Evolutionary conservation across 2,113 vertebrate species (phyloP).

Genomic region (Lonchura striata): DNA sequence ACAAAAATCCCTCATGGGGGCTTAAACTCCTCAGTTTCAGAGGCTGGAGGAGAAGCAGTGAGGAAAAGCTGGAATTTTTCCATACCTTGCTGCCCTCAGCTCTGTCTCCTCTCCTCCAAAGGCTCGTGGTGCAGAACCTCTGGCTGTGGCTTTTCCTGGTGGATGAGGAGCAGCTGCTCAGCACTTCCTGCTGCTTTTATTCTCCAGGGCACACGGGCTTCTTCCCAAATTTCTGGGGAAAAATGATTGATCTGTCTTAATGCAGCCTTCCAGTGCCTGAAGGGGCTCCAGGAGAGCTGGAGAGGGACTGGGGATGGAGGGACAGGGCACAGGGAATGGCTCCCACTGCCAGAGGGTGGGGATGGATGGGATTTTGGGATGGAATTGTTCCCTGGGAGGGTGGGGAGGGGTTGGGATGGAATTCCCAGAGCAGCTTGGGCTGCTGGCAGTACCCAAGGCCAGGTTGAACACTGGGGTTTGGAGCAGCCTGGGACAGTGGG

Average conservation of each 20-base stretch:
- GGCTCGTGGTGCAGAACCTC: not conserved
- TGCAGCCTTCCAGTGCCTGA: not conserved
- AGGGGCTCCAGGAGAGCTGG: not conserved
- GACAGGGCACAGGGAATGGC: not conserved
- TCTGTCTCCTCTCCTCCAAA: not conserved
- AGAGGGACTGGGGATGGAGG: not conserved
- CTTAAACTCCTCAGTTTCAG: fast-evolving
- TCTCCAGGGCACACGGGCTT: not conserved
- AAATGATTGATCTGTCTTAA: not conserved
- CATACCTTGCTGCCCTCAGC: not conserved
- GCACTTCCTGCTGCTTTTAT: not conserved
- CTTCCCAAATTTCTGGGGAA: not conserved
- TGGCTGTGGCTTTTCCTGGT: fast-evolving
- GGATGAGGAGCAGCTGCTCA: not conserved
- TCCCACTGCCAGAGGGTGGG: not conserved
- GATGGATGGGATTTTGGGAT: fast-evolving
- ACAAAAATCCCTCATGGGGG: fast-evolving
- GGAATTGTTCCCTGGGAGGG: fast-evolving
- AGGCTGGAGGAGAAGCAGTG: not conserved
- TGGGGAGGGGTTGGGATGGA: fast-evolving
- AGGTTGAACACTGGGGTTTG: not conserved
- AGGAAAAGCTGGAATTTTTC: fast-evolving
- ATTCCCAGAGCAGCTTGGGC: not conserved
- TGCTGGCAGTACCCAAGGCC: not conserved
- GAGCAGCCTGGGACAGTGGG: not conserved